Base-by-base conservation (phyloP, 2,113 vertebrate genomes). In the Abramis brama region DNA sequence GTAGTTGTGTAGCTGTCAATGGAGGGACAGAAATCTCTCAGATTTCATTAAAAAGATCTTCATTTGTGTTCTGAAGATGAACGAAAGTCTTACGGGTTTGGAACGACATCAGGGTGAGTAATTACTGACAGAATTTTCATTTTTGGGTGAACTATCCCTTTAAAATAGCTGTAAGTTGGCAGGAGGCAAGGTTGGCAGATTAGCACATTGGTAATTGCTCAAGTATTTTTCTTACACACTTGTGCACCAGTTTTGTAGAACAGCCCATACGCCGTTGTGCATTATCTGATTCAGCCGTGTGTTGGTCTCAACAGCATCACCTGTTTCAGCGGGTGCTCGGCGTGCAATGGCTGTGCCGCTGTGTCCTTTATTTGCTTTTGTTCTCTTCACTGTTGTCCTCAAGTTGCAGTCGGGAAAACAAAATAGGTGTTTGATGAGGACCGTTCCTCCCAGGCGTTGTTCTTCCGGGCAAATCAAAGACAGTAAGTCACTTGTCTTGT, bases 381-480 rank as follows among this genome's bases (percentile, higher is more conserved):
- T 83, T 59, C 81, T 57, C 66, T 82, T 68, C 43, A 73, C 66
- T 25, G 47, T 73, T 9, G 23, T 25, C 39, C 52, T 83, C 50
- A 10, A 11, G 12, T 33, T 43, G 7, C 68, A 33, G 23, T 71
- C 19, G 36, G 33, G 27, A n/a, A 43, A 59, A 45, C 62, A 82
- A 82, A 70, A 82, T 70, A 70, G 17, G 39, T 70, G 62, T 82
- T 36, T 82, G 80, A 82, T 82, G 80, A 82, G 62, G 62, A 73
- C 59, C 33, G 6, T 43, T 83, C 68, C 12, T 47, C 17, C 12
- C n/a, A 10, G 59, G 25, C 57, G 6, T 59, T 79, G 66, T 43
- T 84, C 84, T 82, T 30, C 50, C 10, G 33, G 76, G 43, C 82
- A 70, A 77, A 85, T 81, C 73, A 80, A 82, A 79, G 82, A 82